Evolutionary conservation across 2,888 invertebrate genomes (phyloP).

Genomic region (Andrena bicolor): DNA sequence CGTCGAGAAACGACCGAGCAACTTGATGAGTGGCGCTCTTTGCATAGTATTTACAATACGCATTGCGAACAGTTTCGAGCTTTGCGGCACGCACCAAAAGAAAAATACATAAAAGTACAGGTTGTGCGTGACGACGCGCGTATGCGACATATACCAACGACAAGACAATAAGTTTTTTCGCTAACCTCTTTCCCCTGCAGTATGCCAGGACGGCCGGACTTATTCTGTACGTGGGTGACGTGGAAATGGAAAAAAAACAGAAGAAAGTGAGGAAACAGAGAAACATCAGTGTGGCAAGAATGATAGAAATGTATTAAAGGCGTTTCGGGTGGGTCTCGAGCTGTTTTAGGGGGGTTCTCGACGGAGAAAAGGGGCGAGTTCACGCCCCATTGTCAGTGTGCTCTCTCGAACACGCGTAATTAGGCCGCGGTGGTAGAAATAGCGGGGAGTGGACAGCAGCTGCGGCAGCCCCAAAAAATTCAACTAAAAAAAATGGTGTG

Average conservation of each 20-base stretch:
- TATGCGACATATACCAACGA: constrained; percentile 49
- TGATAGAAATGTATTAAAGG: constrained; percentile 77
- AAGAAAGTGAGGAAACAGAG: constrained; percentile 82
- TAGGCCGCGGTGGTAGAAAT: constrained; percentile 56
- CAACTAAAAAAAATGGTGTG: constrained; percentile 58
- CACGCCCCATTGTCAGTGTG: constrained; percentile 76
- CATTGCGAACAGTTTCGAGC: constrained; percentile 51
- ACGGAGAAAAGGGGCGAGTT: neutral
- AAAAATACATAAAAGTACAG: neutral
- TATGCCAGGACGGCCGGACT: constrained; percentile 92
- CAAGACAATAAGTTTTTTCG: constrained; percentile 65
- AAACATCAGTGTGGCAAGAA: constrained; percentile 70
- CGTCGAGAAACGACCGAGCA: constrained; percentile 12
- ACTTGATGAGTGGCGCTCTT: constrained; percentile 29
- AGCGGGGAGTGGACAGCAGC: constrained; percentile 71
- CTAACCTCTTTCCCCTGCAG: constrained; percentile 92
- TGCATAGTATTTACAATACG: constrained; percentile 62
- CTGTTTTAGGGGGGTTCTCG: constrained; percentile 79
- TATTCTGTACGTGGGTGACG: constrained; percentile 88
- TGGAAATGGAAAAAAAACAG: constrained; percentile 84
- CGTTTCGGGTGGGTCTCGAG: constrained; percentile 63
- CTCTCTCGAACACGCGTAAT: constrained; percentile 58
- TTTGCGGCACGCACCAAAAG: constrained; percentile 48
- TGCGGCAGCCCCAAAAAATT: constrained; percentile 68
- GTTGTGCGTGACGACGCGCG: constrained; percentile 26